These are phyloP conservation scores for Schizothorax lantsangensis DNA, from an alignment of 2,797 vertebrate species.

Conservation along the genomic window DNA sequence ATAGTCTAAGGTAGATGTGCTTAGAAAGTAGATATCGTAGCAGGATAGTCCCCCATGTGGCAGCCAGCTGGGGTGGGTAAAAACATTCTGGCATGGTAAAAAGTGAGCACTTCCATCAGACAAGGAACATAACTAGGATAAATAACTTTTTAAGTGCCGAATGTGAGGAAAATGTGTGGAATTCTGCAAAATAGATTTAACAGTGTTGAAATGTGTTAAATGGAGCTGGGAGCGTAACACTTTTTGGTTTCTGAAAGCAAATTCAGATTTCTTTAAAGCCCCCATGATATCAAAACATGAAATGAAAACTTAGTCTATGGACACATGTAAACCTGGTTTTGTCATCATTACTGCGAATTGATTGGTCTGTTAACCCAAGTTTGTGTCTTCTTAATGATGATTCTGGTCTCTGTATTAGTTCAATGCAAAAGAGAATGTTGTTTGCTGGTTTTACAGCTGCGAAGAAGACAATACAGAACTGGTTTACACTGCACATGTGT, in stretches of 20 bases:
- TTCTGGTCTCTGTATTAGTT: too few species aligned
- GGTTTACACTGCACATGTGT: too few species aligned
- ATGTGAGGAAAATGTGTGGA: neutral
- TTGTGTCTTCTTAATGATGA: too few species aligned
- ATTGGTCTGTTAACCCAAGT: too few species aligned
- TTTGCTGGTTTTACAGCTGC: too few species aligned
- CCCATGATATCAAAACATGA: neutral
- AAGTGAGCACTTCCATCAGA: conserved; percentile 7
- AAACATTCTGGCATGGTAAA: conserved; percentile 14
- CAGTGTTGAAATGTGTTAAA: neutral
- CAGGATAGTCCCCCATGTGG: neutral
- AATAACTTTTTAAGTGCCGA: neutral
- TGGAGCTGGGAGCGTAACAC: neutral
- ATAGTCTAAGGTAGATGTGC: conserved; percentile 9
- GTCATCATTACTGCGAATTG: too few species aligned
- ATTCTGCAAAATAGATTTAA: neutral
- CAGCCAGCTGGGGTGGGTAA: conserved; percentile 11
- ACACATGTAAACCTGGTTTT: too few species aligned
- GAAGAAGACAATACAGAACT: too few species aligned
- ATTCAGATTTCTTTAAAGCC: neutral
- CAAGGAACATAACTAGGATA: neutral
- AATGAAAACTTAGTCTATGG: neutral
- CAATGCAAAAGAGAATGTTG: too few species aligned
- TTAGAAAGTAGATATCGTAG: conserved; percentile 2
- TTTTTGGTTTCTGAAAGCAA: neutral